A percentile compares a stretch with the other conserved stretches of the same genome.
Conservation (phyloP, 37 sponge, comb jelly and placozoan genomes). For the Trichoplax adhaerens region DNA sequence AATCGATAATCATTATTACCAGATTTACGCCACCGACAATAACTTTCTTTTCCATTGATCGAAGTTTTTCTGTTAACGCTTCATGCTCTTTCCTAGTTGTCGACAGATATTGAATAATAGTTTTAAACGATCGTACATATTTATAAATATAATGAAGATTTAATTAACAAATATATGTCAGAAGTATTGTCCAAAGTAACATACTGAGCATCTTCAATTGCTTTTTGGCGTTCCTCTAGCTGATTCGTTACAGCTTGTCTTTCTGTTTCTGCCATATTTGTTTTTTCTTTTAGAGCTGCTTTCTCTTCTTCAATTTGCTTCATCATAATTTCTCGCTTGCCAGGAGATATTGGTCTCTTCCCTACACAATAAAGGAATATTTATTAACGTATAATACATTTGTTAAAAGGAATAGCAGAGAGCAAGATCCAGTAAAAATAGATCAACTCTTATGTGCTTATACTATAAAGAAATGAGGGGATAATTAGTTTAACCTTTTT, state of each 20-base stretch:
- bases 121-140: no score
- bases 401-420: no score
- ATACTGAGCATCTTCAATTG: constrained; percentile 53
- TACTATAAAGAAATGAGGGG: no score
- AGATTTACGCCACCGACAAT: constrained; percentile 95
- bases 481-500: no score
- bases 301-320: constrained; percentile 61
- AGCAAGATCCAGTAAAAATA: no score
- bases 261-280: constrained; percentile 72
- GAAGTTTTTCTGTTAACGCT: constrained; percentile 52
- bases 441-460: no score
- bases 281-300: constrained; percentile 27
- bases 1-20: constrained; percentile 9
- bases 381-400: no score
- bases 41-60: constrained; percentile 63
- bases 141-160: no score
- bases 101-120: no score
- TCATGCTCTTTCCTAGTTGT: constrained; percentile 16
- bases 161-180: no score
- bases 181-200: no score
- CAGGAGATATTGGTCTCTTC: constrained; percentile 34
- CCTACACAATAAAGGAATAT: not conserved
- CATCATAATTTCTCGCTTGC: constrained; percentile 6
- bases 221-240: constrained; percentile 49
- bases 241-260: constrained; percentile 38